These are phyloP conservation scores for Thalassophryne amazonica DNA, from an alignment of 2,797 vertebrate genomes.

Conservation along the genomic window DNA sequence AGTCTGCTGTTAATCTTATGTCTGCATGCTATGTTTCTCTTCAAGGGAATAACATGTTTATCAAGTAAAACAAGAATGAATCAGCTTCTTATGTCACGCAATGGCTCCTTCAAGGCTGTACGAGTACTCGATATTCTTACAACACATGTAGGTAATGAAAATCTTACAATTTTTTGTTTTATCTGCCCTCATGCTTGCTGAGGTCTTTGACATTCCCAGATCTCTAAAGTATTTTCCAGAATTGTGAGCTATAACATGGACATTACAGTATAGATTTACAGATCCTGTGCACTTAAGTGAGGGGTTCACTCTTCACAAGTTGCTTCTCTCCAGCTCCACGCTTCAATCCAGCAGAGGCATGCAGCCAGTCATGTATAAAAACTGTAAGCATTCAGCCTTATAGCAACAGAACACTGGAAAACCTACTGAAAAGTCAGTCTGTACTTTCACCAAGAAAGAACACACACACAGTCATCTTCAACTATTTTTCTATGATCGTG, in stretches of 20 bases:
- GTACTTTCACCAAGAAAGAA: constrained; percentile 16
- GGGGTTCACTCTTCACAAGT: not conserved
- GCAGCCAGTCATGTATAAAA: constrained; percentile 18
- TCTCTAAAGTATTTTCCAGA: not conserved
- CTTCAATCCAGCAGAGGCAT: not conserved
- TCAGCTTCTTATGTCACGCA: no score
- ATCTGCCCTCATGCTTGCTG: no score
- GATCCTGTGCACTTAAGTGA: not conserved
- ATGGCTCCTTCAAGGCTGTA: no score
- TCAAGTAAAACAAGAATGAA: no score
- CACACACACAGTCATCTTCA: no score
- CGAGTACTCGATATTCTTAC: no score
- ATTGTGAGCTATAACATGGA: not conserved
- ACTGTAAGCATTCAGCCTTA: not conserved
- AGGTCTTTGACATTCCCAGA: not conserved
- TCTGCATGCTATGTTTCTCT: no score
- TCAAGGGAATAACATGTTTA: no score
- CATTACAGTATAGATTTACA: not conserved
- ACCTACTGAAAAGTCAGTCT: not conserved
- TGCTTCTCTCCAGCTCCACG: not conserved
- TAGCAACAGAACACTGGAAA: not conserved
- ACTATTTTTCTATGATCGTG: no score
- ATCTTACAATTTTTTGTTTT: no score
- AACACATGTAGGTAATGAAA: no score
- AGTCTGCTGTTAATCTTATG: no score